Base-by-base conservation (phyloP, 2,888 invertebrate species). In the Candidula unifasciata region DNA sequence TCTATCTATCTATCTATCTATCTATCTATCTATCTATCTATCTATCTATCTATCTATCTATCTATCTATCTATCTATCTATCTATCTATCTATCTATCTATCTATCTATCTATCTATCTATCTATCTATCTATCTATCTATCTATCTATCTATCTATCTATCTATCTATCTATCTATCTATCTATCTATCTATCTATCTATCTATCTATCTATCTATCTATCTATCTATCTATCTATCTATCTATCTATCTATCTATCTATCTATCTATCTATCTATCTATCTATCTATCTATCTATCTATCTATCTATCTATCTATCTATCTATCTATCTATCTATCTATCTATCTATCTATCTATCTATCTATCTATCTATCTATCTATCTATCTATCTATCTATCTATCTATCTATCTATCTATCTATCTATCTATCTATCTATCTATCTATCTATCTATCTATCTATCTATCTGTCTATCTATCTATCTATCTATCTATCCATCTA, bases 1-100 rank as follows among this genome's bases (percentile, higher is more conserved):
- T 69, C 69, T 18, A 37, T 69, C 69, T 18, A 37, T 69, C 66
- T 66, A 66, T 21, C n/a, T n/a, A 66, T n/a, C 66, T 66, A 66
- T n/a, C 24, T n/a, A 66, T 44, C 24, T n/a, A 73, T 73, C 44
- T 44, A 73, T 73, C 44, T 44, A 73, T 52, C 44, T 44, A 73
- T 73, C 44, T n/a, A 73, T 73, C 44, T n/a, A 73, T 73, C 44
- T 44, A 73, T 73, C 44, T 44, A 73, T 52, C 44, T 44, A 73
- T 73, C 44, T n/a, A 73, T 73, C 44, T 44, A 73, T 73, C 44
- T 44, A 73, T 73, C 44, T n/a, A 73, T 73, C 44, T 44, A 73
- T 73, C 44, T n/a, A 73, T 73, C 44, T 44, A 73, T 73, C 44
- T 44, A 73, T 73, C 44, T 44, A 73, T 73, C 44, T 44, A 73